Conservation (phyloP, 2,797 vertebrate genomes). For the Sebastes glaucus region DNA sequence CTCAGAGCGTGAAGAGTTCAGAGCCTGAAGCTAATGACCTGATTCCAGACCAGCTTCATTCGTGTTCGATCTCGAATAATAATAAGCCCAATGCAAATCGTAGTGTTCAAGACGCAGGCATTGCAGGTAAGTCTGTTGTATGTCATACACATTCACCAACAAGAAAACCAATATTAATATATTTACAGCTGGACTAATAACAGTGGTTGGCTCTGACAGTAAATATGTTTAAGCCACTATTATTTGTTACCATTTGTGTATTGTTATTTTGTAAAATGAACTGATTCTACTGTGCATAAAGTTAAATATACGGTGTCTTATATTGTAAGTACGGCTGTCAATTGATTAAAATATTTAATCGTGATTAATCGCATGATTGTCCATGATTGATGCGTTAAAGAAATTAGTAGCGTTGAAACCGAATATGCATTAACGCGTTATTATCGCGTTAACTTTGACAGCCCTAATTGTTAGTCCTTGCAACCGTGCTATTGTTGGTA, state of each 20-base stretch:
- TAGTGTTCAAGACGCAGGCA: not conserved
- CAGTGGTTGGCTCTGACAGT: not conserved
- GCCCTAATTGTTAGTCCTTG: not conserved
- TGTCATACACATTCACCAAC: not conserved
- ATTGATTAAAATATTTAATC: no score
- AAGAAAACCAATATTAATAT: not conserved
- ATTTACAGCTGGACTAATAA: not conserved
- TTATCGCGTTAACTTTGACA: no score
- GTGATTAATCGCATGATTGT: no score
- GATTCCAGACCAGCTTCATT: not conserved
- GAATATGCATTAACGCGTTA: no score
- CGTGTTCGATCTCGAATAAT: not conserved
- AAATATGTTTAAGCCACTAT: not conserved
- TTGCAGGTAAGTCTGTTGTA: not conserved
- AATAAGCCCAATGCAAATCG: not conserved
- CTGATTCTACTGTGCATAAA: not conserved
- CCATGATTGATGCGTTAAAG: no score
- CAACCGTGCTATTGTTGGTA: not conserved
- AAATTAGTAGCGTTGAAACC: no score
- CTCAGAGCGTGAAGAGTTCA: not conserved
- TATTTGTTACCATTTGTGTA: not conserved
- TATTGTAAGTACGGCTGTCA: not conserved
- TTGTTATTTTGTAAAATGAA: not conserved
- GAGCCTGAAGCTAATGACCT: not conserved
- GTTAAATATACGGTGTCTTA: not conserved